phyloP scores from a whole-genome alignment of 2,888 invertebrate genomes.

The Oscheius onirici region DNA sequence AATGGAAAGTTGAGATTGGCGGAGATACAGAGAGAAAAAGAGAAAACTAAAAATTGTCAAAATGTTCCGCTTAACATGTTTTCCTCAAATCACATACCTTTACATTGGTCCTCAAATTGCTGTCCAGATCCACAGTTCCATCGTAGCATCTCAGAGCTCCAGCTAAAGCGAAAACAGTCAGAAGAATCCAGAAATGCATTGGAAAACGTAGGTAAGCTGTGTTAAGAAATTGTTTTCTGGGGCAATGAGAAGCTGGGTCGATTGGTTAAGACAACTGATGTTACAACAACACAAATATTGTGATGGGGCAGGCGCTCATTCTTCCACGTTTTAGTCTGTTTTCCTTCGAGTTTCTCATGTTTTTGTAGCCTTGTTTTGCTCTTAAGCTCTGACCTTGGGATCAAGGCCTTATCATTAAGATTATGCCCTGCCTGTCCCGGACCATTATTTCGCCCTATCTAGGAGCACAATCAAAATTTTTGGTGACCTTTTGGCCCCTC shows the following conservation, averaged over 20 bases:
- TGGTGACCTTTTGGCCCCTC: no score
- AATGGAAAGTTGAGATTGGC: background rate
- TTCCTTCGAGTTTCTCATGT: no score
- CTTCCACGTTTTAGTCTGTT: no score
- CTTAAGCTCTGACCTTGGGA: no score
- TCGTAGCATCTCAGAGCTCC: slow-evolving; percentile 45
- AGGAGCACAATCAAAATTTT: no score
- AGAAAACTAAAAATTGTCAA: no score
- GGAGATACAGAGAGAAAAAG: no score
- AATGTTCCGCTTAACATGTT: background rate
- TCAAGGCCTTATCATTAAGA: no score
- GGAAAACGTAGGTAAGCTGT: background rate
- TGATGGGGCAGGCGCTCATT: no score
- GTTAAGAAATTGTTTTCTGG: background rate
- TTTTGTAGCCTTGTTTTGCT: no score
- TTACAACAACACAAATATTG: slow-evolving; percentile 8
- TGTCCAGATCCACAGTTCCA: slow-evolving; percentile 44
- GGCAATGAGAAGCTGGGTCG: background rate
- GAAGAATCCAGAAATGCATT: slow-evolving; percentile 4
- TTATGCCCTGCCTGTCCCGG: no score
- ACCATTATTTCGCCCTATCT: no score
- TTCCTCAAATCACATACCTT: slow-evolving; percentile 32
- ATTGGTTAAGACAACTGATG: slow-evolving; percentile 14
- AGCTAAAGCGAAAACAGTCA: slow-evolving; percentile 10
- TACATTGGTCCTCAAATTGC: slow-evolving; percentile 39